Conservation (phyloP, 2,888 invertebrate species). For the Melipona bicolor region DNA sequence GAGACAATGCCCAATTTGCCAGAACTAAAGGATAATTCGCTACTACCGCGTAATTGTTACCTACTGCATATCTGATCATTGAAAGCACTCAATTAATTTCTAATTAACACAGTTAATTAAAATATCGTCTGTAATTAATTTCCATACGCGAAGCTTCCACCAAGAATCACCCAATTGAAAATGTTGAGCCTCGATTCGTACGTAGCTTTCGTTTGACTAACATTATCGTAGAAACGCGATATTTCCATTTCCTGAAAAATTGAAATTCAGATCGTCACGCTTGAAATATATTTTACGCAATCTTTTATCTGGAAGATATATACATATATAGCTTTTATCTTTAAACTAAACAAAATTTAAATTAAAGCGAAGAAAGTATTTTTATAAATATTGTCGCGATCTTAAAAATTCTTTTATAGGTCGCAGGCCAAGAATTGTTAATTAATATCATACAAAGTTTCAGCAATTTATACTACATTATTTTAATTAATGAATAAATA, state of each 20-base stretch:
- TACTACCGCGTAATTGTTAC: slow-evolving; percentile 66
- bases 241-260: slow-evolving; percentile 11
- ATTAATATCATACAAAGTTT: too few relatives aligned
- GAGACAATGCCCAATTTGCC: slow-evolving; percentile 62
- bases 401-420: too few relatives aligned
- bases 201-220: background rate
- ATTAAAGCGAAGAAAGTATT: background rate
- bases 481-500: too few relatives aligned
- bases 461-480: too few relatives aligned
- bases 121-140: background rate
- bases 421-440: too few relatives aligned
- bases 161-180: slow-evolving; percentile 65
- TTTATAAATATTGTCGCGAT: too few relatives aligned
- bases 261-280: background rate
- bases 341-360: background rate
- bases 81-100: background rate
- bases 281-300: background rate
- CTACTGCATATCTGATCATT: slow-evolving; percentile 29
- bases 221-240: too few relatives aligned
- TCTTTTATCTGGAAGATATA: background rate
- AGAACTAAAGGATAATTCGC: slow-evolving; percentile 72
- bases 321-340: too few relatives aligned
- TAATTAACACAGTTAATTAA: background rate
- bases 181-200: background rate
- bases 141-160: slow-evolving; percentile 68